Evolutionary conservation across 2,888 invertebrate genomes (phyloP).

Genomic region (Epinotia ramella): DNA sequence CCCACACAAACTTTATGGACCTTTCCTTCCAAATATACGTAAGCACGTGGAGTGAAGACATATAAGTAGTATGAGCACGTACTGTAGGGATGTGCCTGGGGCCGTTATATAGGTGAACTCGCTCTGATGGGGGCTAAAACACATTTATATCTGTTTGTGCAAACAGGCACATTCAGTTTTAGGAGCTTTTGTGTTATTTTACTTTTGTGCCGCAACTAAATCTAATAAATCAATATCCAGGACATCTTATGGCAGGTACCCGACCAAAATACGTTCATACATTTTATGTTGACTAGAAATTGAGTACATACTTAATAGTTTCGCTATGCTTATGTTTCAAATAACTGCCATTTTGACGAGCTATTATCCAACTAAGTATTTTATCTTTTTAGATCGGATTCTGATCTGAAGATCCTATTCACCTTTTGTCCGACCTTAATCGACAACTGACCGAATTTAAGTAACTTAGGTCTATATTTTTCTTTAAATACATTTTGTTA

Average conservation of each 20-base stretch:
- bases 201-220: too few relatives aligned
- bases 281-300: too few relatives aligned
- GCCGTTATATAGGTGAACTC: background rate
- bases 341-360: background rate
- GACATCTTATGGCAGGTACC: background rate
- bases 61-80: conserved; percentile 26
- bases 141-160: conserved; percentile 1
- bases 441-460: too few relatives aligned
- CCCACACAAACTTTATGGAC: conserved; percentile 57
- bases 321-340: background rate
- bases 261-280: background rate
- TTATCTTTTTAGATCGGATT: too few relatives aligned
- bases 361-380: background rate
- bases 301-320: background rate
- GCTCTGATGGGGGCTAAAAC: background rate
- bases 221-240: background rate
- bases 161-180: background rate
- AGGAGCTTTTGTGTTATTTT: background rate
- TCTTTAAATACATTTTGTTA: too few relatives aligned
- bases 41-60: conserved; percentile 25
- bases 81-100: conserved; percentile 22
- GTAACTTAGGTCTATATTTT: too few relatives aligned
- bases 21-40: conserved; percentile 50
- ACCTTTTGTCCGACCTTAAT: too few relatives aligned
- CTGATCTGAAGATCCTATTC: too few relatives aligned